These are phyloP conservation scores for Idaea dimidiata DNA, from an alignment of 2,888 invertebrate genomes.

Conservation along the genomic window DNA sequence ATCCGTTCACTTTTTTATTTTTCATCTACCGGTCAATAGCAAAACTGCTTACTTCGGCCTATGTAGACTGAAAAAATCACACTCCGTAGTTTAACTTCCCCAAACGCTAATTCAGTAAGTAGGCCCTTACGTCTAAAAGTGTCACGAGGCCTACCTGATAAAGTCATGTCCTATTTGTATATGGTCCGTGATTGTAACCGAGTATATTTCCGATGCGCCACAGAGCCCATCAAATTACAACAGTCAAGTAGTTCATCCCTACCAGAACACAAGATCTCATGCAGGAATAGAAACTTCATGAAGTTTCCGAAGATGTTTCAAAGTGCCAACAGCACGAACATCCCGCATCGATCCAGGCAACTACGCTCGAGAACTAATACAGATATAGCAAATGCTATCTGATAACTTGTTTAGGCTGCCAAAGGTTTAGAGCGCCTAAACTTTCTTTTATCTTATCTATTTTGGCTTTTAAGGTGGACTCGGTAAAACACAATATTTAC, in stretches of 20 bases:
- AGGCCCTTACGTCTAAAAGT: too few species aligned
- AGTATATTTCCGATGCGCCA: neutral
- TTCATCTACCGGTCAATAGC: too few species aligned
- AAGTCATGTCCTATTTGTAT: too few species aligned
- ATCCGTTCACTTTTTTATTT: too few species aligned
- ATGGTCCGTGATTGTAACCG: too few species aligned
- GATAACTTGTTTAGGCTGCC: neutral
- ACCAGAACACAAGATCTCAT: slow-evolving; percentile 3
- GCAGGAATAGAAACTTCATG: slow-evolving; percentile 3
- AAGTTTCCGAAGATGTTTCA: slow-evolving; percentile 19
- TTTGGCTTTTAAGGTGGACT: too few species aligned
- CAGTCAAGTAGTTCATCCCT: neutral
- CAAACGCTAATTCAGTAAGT: too few species aligned
- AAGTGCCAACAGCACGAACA: slow-evolving; percentile 17
- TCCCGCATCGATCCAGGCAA: slow-evolving; percentile 12
- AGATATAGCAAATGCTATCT: neutral
- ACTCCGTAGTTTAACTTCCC: too few species aligned
- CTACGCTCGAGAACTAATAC: slow-evolving; percentile 6
- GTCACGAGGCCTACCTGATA: too few species aligned
- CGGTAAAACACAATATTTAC: too few species aligned
- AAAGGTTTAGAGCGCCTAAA: neutral
- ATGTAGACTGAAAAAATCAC: too few species aligned
- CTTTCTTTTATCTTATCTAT: neutral
- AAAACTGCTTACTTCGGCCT: too few species aligned
- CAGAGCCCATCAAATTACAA: neutral